A percentile compares a stretch with the other conserved stretches of the same genome.
phyloP scores from a whole-genome alignment of 2,113 vertebrate genomes.

The Melanostigma gelatinosum region DNA sequence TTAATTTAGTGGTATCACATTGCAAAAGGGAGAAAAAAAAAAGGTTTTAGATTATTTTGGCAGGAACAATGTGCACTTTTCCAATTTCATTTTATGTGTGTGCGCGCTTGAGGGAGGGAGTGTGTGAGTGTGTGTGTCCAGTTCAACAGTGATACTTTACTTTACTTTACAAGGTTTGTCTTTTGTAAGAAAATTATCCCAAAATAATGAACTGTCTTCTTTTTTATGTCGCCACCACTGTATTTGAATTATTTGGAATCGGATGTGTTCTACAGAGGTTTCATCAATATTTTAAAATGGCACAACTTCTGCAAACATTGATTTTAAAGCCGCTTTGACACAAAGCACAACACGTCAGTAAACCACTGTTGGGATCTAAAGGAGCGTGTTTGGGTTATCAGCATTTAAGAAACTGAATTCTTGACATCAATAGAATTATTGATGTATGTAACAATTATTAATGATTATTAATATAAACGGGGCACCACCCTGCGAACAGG shows the following conservation, averaged over 20 bases:
- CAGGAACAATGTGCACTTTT: slow-evolving; percentile 79
- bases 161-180: slow-evolving; percentile 68
- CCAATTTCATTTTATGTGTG: slow-evolving; percentile 59
- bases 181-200: slow-evolving; percentile 65
- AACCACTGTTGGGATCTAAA: too few species aligned
- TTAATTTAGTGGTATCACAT: slow-evolving; percentile 69
- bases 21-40: slow-evolving; percentile 52
- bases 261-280: slow-evolving; percentile 68
- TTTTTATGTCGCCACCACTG: slow-evolving; percentile 74
- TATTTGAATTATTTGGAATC: slow-evolving; percentile 72
- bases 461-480: too few species aligned
- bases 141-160: slow-evolving; percentile 56
- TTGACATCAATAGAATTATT: too few species aligned
- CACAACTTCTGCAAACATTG: slow-evolving; percentile 61
- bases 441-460: too few species aligned
- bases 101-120: not conserved
- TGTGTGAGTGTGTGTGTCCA: slow-evolving; percentile 2
- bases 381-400: too few species aligned
- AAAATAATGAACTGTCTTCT: slow-evolving; percentile 57
- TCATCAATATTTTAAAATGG: slow-evolving; percentile 58
- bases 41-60: slow-evolving; percentile 60
- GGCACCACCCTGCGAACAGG: too few species aligned
- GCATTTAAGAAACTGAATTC: too few species aligned
- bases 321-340: slow-evolving; percentile 38
- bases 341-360: slow-evolving; percentile 31